phyloP scores from a whole-genome alignment of 92 coral and sea anemone genomes.

The Actinostola sp. region DNA sequence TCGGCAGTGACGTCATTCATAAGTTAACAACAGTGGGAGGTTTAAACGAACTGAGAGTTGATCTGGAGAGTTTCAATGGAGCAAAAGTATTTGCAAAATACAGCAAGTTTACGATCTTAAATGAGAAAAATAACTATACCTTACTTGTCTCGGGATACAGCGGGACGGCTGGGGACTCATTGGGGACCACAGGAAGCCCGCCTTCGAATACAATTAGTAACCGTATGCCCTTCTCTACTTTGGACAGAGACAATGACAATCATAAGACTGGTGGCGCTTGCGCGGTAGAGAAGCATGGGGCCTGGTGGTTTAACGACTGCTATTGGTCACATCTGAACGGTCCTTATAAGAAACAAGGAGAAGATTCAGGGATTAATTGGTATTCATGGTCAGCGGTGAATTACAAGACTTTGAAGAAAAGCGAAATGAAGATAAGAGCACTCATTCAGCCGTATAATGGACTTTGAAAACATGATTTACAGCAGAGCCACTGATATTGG shows the following conservation, averaged over 20 bases:
- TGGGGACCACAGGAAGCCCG: constrained; percentile 13
- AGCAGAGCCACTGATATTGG: too few relatives aligned
- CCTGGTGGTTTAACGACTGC: constrained; percentile 57
- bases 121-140: constrained; percentile 37
- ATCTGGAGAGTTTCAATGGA: constrained; percentile 33
- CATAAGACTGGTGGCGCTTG: constrained; percentile 8
- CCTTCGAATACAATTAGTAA: constrained; percentile 3
- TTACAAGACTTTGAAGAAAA: constrained; percentile 34
- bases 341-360: constrained; percentile 11
- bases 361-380: constrained; percentile 39
- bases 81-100: constrained; percentile 23
- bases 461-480: neutral
- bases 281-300: constrained; percentile 32
- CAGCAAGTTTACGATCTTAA: constrained; percentile 19
- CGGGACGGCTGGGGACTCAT: constrained; percentile 56
- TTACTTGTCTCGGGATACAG: constrained; percentile 31
- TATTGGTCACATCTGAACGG: constrained; percentile 58
- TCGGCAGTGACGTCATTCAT: constrained; percentile 50
- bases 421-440: constrained; percentile 53
- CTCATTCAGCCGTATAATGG: neutral
- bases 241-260: constrained; percentile 44
- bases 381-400: constrained; percentile 34
- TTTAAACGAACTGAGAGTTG: constrained; percentile 40
- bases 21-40: constrained; percentile 19
- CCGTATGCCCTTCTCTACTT: constrained; percentile 36